Evolutionary conservation across 1,140 invertebrate genomes (phyloP), one percentile per base, ranked within the genome.

Genomic region (Conus ventricosus): DNA sequence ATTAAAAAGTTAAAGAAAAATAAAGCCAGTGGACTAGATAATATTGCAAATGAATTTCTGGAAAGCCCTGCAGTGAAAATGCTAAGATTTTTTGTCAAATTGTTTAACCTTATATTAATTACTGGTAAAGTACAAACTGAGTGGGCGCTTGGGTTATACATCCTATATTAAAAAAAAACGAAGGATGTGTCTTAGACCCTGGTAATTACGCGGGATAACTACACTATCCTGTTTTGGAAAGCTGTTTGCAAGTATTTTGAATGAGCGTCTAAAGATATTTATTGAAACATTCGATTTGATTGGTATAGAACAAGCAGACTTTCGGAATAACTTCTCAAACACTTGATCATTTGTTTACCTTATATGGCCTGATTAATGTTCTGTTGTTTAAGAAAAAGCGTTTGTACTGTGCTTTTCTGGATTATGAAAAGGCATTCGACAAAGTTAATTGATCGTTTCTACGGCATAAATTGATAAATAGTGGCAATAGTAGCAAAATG

Each of bases 291-390:
- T 54, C 15, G 1, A 54, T 55, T 13, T 57, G 5, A 23, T 83
- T 53, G 81, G 39, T 15, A 83, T 20, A 20, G 53, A 83, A 83
- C 81, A 83, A 83, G 81, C 81, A 17, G 39, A 51, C 11, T 83
- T 54, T n/a, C 4, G 39, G 53, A 25, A 39, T 20, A 53, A 39
- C 4, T 53, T 53, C 15, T 55, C 81, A 39, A 39, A 78, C 53
- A 23, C 27, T 83, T 54, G 81, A 83, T 54, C 81, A 83, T 39
- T 39, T 83, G 54, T 83, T 83, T 53, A 83, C 81, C 53, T n/a
- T 53, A 54, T 54, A 53, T 55, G 54, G 39, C 13, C 5, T 83
- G 23, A 83, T 54, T 83, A 51, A 83, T 51, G 54, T 54, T 55
- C 54, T 83, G 10, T 23, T 53, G 54, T 54, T 5, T 83, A 83